Evolutionary conservation across 2,113 vertebrate species (phyloP).

Genomic region (Anthoscopus minutus): DNA sequence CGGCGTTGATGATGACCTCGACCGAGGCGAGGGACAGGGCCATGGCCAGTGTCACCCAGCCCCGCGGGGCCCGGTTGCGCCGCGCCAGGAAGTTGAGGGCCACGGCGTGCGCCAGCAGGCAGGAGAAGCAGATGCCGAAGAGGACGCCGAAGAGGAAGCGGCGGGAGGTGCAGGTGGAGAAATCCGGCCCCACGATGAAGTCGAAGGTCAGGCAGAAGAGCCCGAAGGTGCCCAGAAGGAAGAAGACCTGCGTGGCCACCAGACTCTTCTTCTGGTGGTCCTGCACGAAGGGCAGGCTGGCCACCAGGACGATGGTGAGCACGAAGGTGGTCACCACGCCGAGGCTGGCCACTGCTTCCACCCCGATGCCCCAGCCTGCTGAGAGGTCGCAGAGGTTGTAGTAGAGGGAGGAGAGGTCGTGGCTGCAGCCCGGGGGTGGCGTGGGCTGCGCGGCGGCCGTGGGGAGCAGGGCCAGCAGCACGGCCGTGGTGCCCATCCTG

Average conservation of each 20-base stretch:
- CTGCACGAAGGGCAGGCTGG: slow-evolving; percentile 83
- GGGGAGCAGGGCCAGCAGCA: slow-evolving; percentile 19
- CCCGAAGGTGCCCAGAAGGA: slow-evolving; percentile 81
- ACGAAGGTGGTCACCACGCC: slow-evolving; percentile 79
- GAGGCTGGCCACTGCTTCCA: slow-evolving; percentile 81
- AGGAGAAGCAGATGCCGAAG: slow-evolving; percentile 88
- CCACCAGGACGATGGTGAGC: slow-evolving; percentile 83
- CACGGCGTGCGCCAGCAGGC: slow-evolving; percentile 80
- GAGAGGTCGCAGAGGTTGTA: slow-evolving; percentile 86
- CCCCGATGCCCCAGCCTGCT: slow-evolving; percentile 82
- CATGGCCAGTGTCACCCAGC: slow-evolving; percentile 74
- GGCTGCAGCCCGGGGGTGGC: slow-evolving; percentile 75
- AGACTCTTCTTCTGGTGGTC: slow-evolving; percentile 74
- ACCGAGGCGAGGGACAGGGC: slow-evolving; percentile 80
- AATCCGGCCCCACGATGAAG: slow-evolving; percentile 84
- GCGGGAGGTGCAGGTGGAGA: slow-evolving; percentile 85
- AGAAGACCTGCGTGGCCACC: slow-evolving; percentile 75
- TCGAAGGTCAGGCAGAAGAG: slow-evolving; percentile 90
- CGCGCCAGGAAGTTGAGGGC: slow-evolving; percentile 80
- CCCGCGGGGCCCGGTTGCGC: slow-evolving; percentile 65
- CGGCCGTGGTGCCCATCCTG: slow-evolving; percentile 37
- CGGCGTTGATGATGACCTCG: slow-evolving; percentile 89
- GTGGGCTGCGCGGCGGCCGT: background rate
- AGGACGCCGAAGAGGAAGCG: slow-evolving; percentile 92
- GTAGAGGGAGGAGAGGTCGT: slow-evolving; percentile 78